Percentiles rank a stretch among this genome's conserved stretches.
Evolutionary conservation across 2,888 invertebrate species (phyloP).

Genomic region (Stegana nigrithorax): DNA sequence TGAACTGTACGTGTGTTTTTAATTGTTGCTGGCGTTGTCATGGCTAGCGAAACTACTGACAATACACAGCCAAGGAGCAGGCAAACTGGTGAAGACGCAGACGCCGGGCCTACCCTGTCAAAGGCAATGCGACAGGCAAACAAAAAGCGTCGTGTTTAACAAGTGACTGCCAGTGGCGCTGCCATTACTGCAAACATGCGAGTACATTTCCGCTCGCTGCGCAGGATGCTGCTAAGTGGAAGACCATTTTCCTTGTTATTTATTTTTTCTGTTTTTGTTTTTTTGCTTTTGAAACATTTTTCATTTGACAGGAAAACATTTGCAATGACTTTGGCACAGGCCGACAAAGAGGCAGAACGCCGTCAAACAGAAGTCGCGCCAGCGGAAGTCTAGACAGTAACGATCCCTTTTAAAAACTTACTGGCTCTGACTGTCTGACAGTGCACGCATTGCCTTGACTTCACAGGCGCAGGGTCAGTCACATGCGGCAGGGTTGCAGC

Average conservation of each 20-base stretch:
- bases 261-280: too few relatives aligned
- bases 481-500: too few relatives aligned
- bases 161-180: background rate
- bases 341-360: background rate
- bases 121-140: slow-evolving; percentile 30
- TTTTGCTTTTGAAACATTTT: slow-evolving; percentile 21
- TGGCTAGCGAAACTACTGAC: background rate
- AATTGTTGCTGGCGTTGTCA: background rate
- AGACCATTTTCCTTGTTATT: too few relatives aligned
- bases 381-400: slow-evolving; percentile 54
- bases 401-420: slow-evolving; percentile 30
- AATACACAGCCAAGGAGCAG: too few relatives aligned
- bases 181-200: background rate
- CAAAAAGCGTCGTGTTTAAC: background rate
- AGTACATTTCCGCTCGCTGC: slow-evolving; percentile 24
- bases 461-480: too few relatives aligned
- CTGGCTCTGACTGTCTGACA: slow-evolving; percentile 35
- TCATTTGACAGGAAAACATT: slow-evolving; percentile 8
- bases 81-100: too few relatives aligned
- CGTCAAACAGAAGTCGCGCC: slow-evolving; percentile 14
- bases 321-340: slow-evolving; percentile 1
- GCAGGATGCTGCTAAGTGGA: slow-evolving; percentile 54
- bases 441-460: too few relatives aligned
- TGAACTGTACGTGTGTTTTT: too few relatives aligned
- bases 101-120: slow-evolving; percentile 33